Evolutionary conservation across 2,113 vertebrate species (phyloP), one percentile per base, ranked within the genome.

Genomic region (Oncorhynchus kisutch): DNA sequence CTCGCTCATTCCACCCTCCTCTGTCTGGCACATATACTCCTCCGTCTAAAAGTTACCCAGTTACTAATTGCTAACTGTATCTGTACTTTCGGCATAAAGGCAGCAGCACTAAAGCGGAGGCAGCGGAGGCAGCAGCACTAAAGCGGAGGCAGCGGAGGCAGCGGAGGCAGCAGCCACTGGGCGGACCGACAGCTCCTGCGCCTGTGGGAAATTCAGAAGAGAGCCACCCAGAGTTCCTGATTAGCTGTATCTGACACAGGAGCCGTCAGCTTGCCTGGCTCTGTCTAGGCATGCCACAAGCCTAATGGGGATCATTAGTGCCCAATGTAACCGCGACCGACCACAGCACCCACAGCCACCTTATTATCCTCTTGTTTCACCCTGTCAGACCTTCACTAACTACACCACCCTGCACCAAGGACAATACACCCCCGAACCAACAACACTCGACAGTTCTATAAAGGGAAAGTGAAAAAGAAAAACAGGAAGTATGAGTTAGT

Each of bases 291-390:
- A 22, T 75, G 73, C 66, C 54, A 62, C 65, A 31, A 31, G 45
- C 27, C 73, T 75, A 75, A 75, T 75, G 49, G 73, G 31, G 73
- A 67, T 75, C 73, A 75, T 75, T 75, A 75, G 73, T 49, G 64
- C 25, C 29, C 31, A 18, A 34, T 7, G 25, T 69, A 18, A 4
- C 29, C 18, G 34, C 34, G 7, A 39, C 67, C 16, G n/a, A 18
- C 16, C 29, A 45, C 39, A 45, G 16, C 31, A 39, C 31, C 18
- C 24, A 18, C 67, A 3, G 67, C 8, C 8, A 13, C 8, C 31
- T 45, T 69, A 18, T 69, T 45, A 69, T 67, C 66, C 34, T 18
- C 67, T 48, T 31, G 31, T 69, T n/a, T 22, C 16, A 69, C 67
- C 67, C 16, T 27, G 16, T 16, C 67, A 39, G 31, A 69, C 31